phyloP scores from a whole-genome alignment of 1,140 invertebrate genomes.

The Eulimnadia texana region DNA sequence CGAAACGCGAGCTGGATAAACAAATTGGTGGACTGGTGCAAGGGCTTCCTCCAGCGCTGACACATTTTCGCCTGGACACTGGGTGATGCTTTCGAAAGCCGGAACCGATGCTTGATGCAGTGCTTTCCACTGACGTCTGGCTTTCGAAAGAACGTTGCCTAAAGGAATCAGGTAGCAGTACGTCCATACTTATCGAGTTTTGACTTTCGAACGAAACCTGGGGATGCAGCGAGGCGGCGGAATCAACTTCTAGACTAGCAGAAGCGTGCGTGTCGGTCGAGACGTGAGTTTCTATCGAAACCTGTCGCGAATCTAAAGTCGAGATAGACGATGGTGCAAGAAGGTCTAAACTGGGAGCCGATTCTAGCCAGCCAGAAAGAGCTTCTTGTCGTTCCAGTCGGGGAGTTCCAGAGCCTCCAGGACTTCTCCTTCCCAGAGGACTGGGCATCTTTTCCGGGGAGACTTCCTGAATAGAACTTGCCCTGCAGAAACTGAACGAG shows the following conservation, averaged over 20 bases:
- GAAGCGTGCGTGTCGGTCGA: constrained; percentile 13
- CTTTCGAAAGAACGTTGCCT: constrained; percentile 14
- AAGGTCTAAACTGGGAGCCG: constrained; percentile 26
- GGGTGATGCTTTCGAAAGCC: neutral
- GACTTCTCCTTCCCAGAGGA: constrained; percentile 8
- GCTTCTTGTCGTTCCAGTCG: constrained; percentile 18
- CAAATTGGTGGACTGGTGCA: constrained; percentile 35
- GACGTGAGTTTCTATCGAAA: constrained; percentile 10
- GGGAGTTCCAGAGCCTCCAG: constrained; percentile 13
- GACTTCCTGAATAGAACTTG: constrained; percentile 9
- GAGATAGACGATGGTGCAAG: constrained; percentile 21
- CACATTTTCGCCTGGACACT: constrained; percentile 31
- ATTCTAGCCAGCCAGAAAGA: constrained; percentile 17
- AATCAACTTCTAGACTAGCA: constrained; percentile 10
- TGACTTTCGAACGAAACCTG: constrained; percentile 15
- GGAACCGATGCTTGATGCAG: neutral
- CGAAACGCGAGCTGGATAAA: constrained; percentile 24
- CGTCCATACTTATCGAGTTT: constrained; percentile 15
- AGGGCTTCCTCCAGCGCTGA: constrained; percentile 50
- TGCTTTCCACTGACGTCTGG: constrained; percentile 15
- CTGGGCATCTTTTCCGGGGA: constrained; percentile 4
- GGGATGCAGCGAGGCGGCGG: constrained; percentile 3
- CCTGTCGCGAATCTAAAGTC: constrained; percentile 15
- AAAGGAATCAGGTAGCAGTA: constrained; percentile 9
- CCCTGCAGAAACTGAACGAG: constrained; percentile 46